Percentiles rank a stretch among this genome's conserved stretches.
Conservation (phyloP, 2,888 invertebrate species). For the Calameuta idolon region DNA sequence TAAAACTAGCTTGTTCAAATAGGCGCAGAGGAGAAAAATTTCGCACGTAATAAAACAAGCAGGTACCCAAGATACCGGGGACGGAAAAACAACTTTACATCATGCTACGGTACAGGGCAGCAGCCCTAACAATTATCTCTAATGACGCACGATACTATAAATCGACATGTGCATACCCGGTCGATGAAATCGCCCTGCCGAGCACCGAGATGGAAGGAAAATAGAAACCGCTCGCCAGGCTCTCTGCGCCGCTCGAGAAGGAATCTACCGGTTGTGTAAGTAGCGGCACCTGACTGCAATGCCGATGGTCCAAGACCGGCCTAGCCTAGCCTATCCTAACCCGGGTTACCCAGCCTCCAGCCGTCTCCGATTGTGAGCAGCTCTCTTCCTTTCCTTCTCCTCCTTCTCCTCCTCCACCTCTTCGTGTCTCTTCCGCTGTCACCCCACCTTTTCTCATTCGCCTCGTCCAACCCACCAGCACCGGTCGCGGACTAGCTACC, state of each 20-base stretch:
- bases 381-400: neutral
- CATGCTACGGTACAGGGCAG: constrained; percentile 32
- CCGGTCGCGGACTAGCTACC: neutral
- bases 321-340: constrained; percentile 27
- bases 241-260: constrained; percentile 33
- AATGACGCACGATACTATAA: constrained; percentile 65
- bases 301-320: constrained; percentile 45
- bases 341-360: constrained; percentile 25
- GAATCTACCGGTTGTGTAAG: constrained; percentile 62
- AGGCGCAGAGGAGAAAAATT: constrained; percentile 50
- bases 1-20: constrained; percentile 49
- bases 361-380: constrained; percentile 14
- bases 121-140: constrained; percentile 62
- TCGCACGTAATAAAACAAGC: constrained; percentile 61
- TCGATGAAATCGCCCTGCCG: constrained; percentile 48
- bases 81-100: constrained; percentile 55
- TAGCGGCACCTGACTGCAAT: constrained; percentile 61
- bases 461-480: constrained; percentile 2
- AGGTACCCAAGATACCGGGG: constrained; percentile 17
- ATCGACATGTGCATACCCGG: constrained; percentile 57
- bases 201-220: constrained; percentile 48
- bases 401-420: neutral
- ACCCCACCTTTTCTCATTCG: neutral
- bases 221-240: constrained; percentile 53
- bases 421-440: neutral